Evolutionary conservation across 2,113 vertebrate species (phyloP), one percentile per base, ranked within the genome.

Genomic region (Toxotes jaculatrix): DNA sequence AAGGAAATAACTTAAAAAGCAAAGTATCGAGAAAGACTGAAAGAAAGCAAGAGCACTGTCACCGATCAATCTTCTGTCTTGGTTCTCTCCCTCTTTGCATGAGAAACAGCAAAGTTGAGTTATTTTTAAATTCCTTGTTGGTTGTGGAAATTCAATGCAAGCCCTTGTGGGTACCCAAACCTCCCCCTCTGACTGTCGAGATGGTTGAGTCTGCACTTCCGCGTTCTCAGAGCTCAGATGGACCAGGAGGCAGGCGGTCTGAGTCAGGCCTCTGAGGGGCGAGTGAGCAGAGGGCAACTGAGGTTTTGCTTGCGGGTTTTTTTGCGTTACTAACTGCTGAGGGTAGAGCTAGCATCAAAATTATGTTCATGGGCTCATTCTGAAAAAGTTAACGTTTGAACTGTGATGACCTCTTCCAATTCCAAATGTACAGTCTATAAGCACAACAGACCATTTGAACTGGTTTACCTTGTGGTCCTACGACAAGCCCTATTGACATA

Each of bases 171-270:
- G 79, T 83, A 76, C 70, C 85, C 63, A 71, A 69, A 60, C 59
- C 59, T 73, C 73, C 72, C 74, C 36, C 21, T 38, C 27, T n/a
- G 27, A 65, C 74, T n/a, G 71, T 23, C 4, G 63, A 63, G 80
- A 88, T 79, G 83, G 72, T 86, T 56, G 88, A 92, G 76, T 87
- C 88, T 63, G 86, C 87, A 90, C 76, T 91, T 93, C 74, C 57
- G 6, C 31, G 49, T 72, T 86, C 71, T 69, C 62, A 56, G 36
- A 77, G 57, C 42, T 83, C 60, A 84, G 74, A 74, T 17, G n/a
- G 79, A 84, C 81, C 71, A 84, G 83, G 31, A 85, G 69, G 74
- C 86, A 87, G 87, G 79, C 74, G 40, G 86, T 80, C 88, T 86
- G 89, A 93, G 75, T 92, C 90, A 92, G 87, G 75, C 36, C 84